Conservation (phyloP, 1,140 invertebrate genomes). For the Nilaparvata lugens region DNA sequence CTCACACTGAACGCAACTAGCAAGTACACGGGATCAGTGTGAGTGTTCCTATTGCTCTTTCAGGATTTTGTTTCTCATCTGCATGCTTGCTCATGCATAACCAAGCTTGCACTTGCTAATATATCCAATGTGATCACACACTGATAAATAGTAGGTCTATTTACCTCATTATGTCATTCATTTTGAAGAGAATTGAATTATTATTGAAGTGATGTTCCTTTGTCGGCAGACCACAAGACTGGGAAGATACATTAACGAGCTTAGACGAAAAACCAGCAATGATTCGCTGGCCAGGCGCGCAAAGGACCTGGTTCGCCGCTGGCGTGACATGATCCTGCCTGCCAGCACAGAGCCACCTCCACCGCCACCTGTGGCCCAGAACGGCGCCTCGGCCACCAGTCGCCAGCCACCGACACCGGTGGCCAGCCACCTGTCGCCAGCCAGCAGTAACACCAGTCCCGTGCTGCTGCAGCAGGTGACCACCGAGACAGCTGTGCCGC, state of each 20-base stretch:
- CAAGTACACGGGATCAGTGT: too few species aligned
- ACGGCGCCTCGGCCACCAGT: conserved; percentile 16
- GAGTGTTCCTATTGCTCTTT: too few species aligned
- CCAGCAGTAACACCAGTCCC: conserved; percentile 22
- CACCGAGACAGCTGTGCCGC: conserved; percentile 37
- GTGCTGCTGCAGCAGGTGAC: conserved; percentile 22
- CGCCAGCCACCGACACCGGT: neutral
- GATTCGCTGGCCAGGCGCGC: conserved; percentile 75
- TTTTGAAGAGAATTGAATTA: too few species aligned
- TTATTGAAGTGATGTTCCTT: too few species aligned
- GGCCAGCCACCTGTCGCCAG: conserved; percentile 22
- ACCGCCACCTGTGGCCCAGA: conserved; percentile 16
- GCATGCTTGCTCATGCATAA: too few species aligned
- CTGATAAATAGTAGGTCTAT: too few species aligned
- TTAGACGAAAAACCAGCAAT: conserved; percentile 73
- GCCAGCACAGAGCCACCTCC: conserved; percentile 28
- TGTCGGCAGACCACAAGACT: conserved; percentile 65
- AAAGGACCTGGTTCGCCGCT: conserved; percentile 82
- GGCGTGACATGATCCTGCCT: conserved; percentile 72
- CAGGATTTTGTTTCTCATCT: too few species aligned
- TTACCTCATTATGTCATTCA: too few species aligned
- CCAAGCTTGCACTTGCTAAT: too few species aligned
- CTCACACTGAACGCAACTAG: too few species aligned
- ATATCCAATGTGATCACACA: too few species aligned
- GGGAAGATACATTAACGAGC: conserved; percentile 88